Evolutionary conservation across 2,888 invertebrate species (phyloP).

Genomic region (Deladenus siricidicola): DNA sequence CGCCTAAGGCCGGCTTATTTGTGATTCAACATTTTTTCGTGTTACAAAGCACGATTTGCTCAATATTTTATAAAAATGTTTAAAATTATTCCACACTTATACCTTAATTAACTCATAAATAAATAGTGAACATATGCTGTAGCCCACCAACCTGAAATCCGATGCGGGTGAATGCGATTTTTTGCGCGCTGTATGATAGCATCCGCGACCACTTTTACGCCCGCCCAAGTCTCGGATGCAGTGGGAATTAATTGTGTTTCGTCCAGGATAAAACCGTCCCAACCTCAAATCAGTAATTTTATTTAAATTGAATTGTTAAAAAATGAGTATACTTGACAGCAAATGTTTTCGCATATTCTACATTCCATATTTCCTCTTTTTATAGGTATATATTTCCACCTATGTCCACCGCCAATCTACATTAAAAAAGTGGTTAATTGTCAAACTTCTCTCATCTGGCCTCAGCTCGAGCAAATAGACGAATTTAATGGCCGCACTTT

Average conservation of each 20-base stretch:
- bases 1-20: too few relatives aligned
- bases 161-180: conserved; percentile 8
- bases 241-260: conserved; percentile 50
- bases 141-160: conserved; percentile 16
- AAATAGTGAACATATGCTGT: too few relatives aligned
- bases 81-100: too few relatives aligned
- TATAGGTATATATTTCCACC: too few relatives aligned
- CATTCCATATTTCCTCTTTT: too few relatives aligned
- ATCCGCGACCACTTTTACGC: conserved; percentile 50
- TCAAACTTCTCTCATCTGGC: conserved; percentile 48
- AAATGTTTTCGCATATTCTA: too few relatives aligned
- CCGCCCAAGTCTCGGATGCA: conserved; percentile 51
- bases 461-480: conserved; percentile 52
- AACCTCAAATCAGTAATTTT: conserved; percentile 33
- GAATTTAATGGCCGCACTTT: conserved; percentile 48
- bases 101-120: too few relatives aligned
- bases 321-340: background rate
- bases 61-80: too few relatives aligned
- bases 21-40: background rate
- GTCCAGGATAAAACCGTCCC: conserved; percentile 53
- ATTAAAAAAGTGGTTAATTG: too few relatives aligned
- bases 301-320: background rate
- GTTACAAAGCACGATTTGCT: background rate
- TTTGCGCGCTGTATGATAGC: conserved; percentile 38
- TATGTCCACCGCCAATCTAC: too few relatives aligned